These are phyloP conservation scores for Epirrhoe alternata DNA, from an alignment of 2,888 invertebrate genomes.

Conservation along the genomic window DNA sequence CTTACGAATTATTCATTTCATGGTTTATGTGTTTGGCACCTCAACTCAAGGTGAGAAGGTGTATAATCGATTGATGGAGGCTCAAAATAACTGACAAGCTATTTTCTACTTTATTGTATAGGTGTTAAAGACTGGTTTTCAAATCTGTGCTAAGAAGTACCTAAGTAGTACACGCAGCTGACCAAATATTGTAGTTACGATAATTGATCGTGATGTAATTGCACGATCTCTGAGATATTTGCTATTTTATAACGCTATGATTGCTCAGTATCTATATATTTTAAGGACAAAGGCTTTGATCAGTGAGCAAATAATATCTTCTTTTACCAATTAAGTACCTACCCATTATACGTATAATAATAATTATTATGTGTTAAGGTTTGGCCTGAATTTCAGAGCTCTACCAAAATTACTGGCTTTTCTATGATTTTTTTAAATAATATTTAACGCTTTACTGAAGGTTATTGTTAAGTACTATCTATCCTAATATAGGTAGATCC, in stretches of 20 bases:
- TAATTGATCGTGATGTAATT: conserved; percentile 84
- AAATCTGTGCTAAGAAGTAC: conserved; percentile 41
- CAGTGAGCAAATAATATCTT: neutral
- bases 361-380: no score
- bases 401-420: no score
- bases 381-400: no score
- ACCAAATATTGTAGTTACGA: conserved; percentile 83
- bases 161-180: conserved; percentile 76
- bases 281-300: conserved; percentile 29
- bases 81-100: conserved; percentile 11
- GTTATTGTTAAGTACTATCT: no score
- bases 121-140: conserved; percentile 37
- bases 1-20: conserved; percentile 54
- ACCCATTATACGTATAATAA: no score
- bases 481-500: no score
- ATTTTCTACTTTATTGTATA: conserved; percentile 37
- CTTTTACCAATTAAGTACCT: no score
- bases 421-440: no score
- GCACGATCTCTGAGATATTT: conserved; percentile 68
- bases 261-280: conserved; percentile 1
- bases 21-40: conserved; percentile 36
- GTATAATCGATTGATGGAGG: conserved; percentile 52
- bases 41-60: conserved; percentile 53
- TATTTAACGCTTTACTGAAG: no score
- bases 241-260: conserved; percentile 35